Base-by-base conservation (phyloP, 2,797 vertebrate genomes). In the Chrysocyon brachyurus region DNA sequence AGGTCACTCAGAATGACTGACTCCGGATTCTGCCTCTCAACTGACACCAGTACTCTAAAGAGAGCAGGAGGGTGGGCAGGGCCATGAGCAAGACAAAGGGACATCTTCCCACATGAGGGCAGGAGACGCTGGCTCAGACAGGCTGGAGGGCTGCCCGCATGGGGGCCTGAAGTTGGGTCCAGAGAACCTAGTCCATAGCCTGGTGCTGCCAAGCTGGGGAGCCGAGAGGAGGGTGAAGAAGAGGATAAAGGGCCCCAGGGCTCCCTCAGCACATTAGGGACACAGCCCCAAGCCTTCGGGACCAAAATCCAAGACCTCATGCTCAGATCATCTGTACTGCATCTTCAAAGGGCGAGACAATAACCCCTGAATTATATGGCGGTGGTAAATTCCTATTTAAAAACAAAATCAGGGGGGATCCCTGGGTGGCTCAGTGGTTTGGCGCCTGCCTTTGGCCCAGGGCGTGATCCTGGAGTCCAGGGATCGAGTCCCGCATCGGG, bases 231-330 rank as follows among this genome's bases (percentile, higher is more conserved):
- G 52, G 40, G 8, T 0, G 16, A 54, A 59, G 31, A 31, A 2
- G 12, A 56, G 21, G 7, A 5, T 1, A 9, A 56, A 26, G 12
- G 14, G 36, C 56, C 33, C n/a, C 36, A 1, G 22, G 0, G 0
- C 6, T 16, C 15, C 59, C 73, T 31, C 14, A 14, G 59, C 6
- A 24, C 6, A 0, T 0, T 0, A 0, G 22, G 57, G 82, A 73
- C 8, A 46, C 31, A 22, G 79, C 36, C 14, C 85, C 12, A 10
- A 46, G 36, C 56, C 66, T 40, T 61, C 0, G 0, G 75, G n/a
- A 16, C 59, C 26, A 17, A 79, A 82, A 28, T 5, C 28, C 56
- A 49, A 63, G 66, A 64, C 24, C 33, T 94, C 52, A 31, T 3
- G n/a, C 49, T 72, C 54, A n/a, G 12, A 19, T 16, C 36, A 66